Evolutionary conservation across 1,140 invertebrate genomes (phyloP), one percentile per base, ranked within the genome.

Genomic region (Galleria mellonella): DNA sequence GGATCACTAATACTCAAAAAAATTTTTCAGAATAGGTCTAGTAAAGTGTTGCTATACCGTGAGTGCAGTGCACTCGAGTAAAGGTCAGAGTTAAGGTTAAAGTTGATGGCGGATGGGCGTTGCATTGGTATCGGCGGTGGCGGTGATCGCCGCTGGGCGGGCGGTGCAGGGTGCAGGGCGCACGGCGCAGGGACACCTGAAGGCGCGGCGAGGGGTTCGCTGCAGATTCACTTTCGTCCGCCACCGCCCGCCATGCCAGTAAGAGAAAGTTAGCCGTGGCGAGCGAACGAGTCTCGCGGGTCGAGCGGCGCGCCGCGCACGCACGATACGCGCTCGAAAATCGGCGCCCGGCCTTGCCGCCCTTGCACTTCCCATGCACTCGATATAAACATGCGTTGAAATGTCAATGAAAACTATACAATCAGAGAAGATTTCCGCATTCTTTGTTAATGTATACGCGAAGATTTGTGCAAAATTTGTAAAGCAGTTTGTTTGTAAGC

Each of bases 211-310:
- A 55, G 58, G 62, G 41, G 66, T 59, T 70, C 62, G 77, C 71
- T 77, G 77, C 77, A 82, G 81, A 84, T 84, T 84, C 81, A 84
- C 81, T 84, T 84, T 84, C 81, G 81, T 84, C 73, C 70, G 67
- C 53, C 68, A 69, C 66, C 77, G 70, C 52, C 62, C 62, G 75
- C 64, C 72, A 70, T 66, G 76, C 78, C 81, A 84, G 81, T 84
- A 63, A 78, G 81, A 82, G 81, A 84, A 84, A 84, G 81, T 84
- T 82, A 63, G 70, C 60, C 81, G 81, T 74, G 66, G 59, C 65
- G 81, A 82, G 74, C 75, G 81, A 79, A 84, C 81, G 73, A 69
- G 54, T 75, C 68, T 66, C 78, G 76, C 71, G 65, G 17, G 53
- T 62, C 48, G 59, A 71, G 73, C 70, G 68, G 67, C 71, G 81